Evolutionary conservation across 2,888 invertebrate genomes (phyloP).

Genomic region (Athrips mouffetella): DNA sequence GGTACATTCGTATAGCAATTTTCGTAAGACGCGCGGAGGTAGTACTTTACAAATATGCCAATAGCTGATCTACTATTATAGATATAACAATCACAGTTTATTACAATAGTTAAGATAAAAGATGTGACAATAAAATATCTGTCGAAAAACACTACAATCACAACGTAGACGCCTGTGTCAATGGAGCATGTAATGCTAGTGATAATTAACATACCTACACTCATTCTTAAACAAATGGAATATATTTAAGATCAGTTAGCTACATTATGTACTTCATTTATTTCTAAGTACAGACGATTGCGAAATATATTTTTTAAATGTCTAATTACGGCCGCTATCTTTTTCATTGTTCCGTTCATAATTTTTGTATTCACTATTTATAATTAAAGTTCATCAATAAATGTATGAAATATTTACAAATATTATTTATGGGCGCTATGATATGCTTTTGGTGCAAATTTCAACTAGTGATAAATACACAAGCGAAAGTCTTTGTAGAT

Average conservation of each 20-base stretch:
- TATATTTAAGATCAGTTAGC: conserved; percentile 63
- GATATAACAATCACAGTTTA: conserved; percentile 60
- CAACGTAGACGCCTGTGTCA: conserved; percentile 62
- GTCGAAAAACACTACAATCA: conserved; percentile 68
- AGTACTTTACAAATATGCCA: conserved; percentile 48
- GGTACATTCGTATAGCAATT: conserved; percentile 28
- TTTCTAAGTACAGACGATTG: conserved; percentile 54
- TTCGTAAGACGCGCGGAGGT: conserved; percentile 47
- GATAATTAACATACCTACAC: conserved; percentile 59
- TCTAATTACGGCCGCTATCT: conserved; percentile 37
- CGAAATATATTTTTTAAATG: conserved; percentile 30
- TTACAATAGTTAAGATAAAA: conserved; percentile 48
- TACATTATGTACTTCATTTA: conserved; percentile 70
- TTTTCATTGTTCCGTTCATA: conserved; percentile 34
- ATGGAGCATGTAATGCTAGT: conserved; percentile 56
- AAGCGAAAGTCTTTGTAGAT: not conserved
- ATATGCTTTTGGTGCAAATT: not conserved
- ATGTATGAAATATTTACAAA: too few species aligned
- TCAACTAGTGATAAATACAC: not conserved
- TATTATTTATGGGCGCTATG: not conserved
- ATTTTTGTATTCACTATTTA: too few species aligned
- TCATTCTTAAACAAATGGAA: conserved; percentile 66
- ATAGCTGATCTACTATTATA: conserved; percentile 45
- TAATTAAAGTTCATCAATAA: too few species aligned
- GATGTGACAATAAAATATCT: conserved; percentile 58